These are phyloP conservation scores for Smittia aterrima DNA, from an alignment of 2,888 invertebrate species.

Conservation along the genomic window DNA sequence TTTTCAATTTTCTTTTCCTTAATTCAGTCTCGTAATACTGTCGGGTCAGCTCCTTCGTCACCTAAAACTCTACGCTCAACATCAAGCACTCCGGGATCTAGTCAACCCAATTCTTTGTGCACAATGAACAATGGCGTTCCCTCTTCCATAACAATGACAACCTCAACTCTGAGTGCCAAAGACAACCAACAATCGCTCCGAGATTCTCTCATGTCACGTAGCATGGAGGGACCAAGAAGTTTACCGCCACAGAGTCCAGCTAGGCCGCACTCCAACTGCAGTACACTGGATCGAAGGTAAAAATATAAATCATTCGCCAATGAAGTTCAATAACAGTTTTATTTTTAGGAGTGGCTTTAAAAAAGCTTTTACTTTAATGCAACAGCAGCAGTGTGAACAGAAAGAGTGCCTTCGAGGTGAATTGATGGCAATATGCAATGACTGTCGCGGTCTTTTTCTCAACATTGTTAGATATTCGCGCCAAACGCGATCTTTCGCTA, in stretches of 20 bases:
- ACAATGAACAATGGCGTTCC: slow-evolving; percentile 32
- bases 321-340: neutral
- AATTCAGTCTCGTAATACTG: slow-evolving; percentile 54
- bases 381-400: slow-evolving; percentile 48
- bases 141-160: slow-evolving; percentile 45
- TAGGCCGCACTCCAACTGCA: slow-evolving; percentile 53
- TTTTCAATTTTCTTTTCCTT: neutral
- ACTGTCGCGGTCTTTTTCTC: slow-evolving; percentile 91
- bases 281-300: slow-evolving; percentile 59
- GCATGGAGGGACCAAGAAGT: slow-evolving; percentile 61
- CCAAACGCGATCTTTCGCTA: slow-evolving; percentile 76
- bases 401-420: slow-evolving; percentile 68
- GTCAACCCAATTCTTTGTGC: slow-evolving; percentile 42
- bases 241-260: slow-evolving; percentile 56
- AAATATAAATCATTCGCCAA: slow-evolving; percentile 42
- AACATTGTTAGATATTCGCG: slow-evolving; percentile 89
- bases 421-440: slow-evolving; percentile 88
- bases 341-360: slow-evolving; percentile 31
- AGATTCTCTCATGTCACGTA: slow-evolving; percentile 57
- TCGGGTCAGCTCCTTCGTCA: slow-evolving; percentile 64
- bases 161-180: slow-evolving; percentile 43
- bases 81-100: slow-evolving; percentile 52
- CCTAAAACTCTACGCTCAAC: slow-evolving; percentile 55
- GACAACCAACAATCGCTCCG: slow-evolving; percentile 45
- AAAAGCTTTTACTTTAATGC: slow-evolving; percentile 39